Evolutionary conservation across 2,113 vertebrate species (phyloP), one percentile per base, ranked within the genome.

Genomic region (Orientallactaga bullata): DNA sequence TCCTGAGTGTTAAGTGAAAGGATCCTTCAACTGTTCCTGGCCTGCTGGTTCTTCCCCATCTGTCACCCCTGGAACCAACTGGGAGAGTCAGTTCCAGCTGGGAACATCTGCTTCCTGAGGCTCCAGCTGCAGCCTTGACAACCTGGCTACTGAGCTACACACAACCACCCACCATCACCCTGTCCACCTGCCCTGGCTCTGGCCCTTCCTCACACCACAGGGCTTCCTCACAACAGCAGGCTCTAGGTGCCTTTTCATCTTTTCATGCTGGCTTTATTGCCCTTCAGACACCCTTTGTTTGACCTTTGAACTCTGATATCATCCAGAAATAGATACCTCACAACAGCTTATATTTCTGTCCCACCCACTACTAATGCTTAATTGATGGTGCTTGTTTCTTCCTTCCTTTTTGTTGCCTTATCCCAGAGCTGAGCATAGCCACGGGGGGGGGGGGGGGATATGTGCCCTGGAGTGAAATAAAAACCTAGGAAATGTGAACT

Each of bases 81-180:
- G 7, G 51, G 69, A 85, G 65, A 82, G 79, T 65, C 58, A 0
- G 39, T 63, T 26, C n/a, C 88, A 94, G 85, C 93, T 94, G 92
- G 92, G 74, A 83, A 85, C 93, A 95, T 91, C 95, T 96, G 96
- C 69, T 58, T 76, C 72, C 42, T 79, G 35, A 16, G 84, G 77
- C 91, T 91, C 91, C 94, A 95, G 93, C 90, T 92, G 85, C 58
- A 58, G 88, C n/a, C 5, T 5, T 72, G 28, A 72, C 73, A 15
- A 23, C 61, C 69, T 58, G 58, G 69, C 78, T 90, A 58, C 80
- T 30, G 77, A 82, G 30, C 47, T 10, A 21, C 26, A 21, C 18
- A 10, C 83, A 58, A 26, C 72, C 84, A 61, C 85, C 69, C 66
- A 2, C 42, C 42, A 47, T 78, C 60, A 20, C 60, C 88, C 85